phyloP scores from a whole-genome alignment of 1,140 invertebrate species.

The Chironomus striatipennis region DNA sequence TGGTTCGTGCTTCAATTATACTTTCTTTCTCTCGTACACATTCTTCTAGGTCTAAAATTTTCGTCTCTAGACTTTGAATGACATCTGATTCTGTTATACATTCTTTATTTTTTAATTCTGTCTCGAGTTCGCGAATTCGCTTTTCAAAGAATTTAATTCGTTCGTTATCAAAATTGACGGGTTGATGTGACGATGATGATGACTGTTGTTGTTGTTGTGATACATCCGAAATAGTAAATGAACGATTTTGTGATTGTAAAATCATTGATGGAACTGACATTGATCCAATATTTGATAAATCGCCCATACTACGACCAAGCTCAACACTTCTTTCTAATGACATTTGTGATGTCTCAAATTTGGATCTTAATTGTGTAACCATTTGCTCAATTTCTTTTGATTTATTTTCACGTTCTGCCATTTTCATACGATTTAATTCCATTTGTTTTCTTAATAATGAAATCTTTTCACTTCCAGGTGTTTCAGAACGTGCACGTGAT shows the following conservation, averaged over 20 bases:
- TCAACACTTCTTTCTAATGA: slow-evolving; percentile 35
- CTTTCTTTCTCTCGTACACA: slow-evolving; percentile 77
- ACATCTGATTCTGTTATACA: slow-evolving; percentile 44
- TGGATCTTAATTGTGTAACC: slow-evolving; percentile 40
- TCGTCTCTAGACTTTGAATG: slow-evolving; percentile 54
- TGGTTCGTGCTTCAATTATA: slow-evolving; percentile 73
- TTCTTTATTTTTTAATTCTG: slow-evolving; percentile 34
- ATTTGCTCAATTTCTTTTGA: slow-evolving; percentile 42
- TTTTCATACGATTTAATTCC: slow-evolving; percentile 42
- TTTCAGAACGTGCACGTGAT: slow-evolving; percentile 30
- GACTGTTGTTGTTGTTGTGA: neutral
- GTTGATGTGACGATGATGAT: neutral
- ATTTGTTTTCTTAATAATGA: slow-evolving; percentile 43
- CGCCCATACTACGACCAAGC: slow-evolving; percentile 37
- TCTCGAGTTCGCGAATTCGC: slow-evolving; percentile 34
- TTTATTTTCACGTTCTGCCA: slow-evolving; percentile 40
- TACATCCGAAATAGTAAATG: slow-evolving; percentile 29
- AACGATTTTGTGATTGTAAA: slow-evolving; percentile 12
- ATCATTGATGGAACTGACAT: slow-evolving; percentile 11
- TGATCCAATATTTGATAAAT: slow-evolving; percentile 29
- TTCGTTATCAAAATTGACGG: slow-evolving; percentile 30
- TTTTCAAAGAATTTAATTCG: slow-evolving; percentile 35
- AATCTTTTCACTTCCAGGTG: slow-evolving; percentile 42
- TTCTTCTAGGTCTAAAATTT: slow-evolving; percentile 62
- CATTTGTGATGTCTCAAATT: slow-evolving; percentile 40